These are phyloP conservation scores for Epinephelus coioides DNA, from an alignment of 2,797 vertebrate genomes.

Conservation along the genomic window DNA sequence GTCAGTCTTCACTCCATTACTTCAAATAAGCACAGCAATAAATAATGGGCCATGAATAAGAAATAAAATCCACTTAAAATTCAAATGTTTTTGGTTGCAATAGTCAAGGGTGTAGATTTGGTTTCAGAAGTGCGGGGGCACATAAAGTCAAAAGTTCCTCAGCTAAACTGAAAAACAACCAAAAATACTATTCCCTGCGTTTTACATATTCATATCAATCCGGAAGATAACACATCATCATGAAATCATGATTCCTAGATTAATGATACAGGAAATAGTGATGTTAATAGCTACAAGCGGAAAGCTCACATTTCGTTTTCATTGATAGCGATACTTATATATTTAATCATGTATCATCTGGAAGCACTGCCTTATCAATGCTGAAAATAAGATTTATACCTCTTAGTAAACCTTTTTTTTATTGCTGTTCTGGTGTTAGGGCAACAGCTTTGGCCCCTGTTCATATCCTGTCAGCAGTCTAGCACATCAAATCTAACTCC, in stretches of 20 bases:
- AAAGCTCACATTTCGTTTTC: background rate
- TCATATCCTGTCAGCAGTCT: no score
- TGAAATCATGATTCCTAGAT: background rate
- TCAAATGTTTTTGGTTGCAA: slow-evolving; percentile 4
- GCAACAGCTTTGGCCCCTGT: no score
- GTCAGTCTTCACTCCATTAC: slow-evolving; percentile 7
- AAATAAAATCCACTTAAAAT: background rate
- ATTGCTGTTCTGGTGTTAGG: no score
- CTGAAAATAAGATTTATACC: background rate
- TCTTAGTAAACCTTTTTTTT: background rate
- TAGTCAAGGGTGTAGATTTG: slow-evolving; percentile 5
- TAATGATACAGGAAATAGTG: background rate
- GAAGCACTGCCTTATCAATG: background rate
- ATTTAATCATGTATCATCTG: background rate
- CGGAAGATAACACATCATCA: background rate
- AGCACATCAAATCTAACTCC: no score
- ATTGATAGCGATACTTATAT: background rate
- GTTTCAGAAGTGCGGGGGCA: background rate
- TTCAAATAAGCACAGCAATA: slow-evolving; percentile 22
- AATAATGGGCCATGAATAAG: slow-evolving; percentile 13
- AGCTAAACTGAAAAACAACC: background rate
- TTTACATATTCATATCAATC: slow-evolving; percentile 5
- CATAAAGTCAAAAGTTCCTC: background rate
- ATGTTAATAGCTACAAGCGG: background rate
- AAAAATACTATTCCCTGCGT: background rate